Base-by-base conservation (phyloP, 2,888 invertebrate genomes). In the Dysmachus trigonus region DNA sequence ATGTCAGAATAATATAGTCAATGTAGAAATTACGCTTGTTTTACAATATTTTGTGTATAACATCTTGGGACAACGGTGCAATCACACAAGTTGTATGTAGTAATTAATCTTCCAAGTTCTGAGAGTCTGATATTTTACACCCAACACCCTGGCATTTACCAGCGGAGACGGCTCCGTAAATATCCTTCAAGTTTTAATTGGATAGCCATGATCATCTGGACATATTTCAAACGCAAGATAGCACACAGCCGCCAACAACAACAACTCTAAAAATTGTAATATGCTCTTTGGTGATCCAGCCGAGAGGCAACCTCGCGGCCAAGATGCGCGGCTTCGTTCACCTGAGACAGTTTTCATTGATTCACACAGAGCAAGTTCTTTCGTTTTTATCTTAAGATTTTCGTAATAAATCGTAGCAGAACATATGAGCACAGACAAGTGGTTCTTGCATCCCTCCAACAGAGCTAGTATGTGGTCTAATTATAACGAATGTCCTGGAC, bases 401-500 rank as follows among this genome's bases (percentile, higher is more conserved):
- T 79, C 83, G 83, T 86, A 85, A 86, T 87, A 86, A 87, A 86
- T 87, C 83, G 87, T 87, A 81, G 35, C 72, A 77, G 87, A 86
- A 77, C 77, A 82, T 83, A 83, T 83, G 86, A 38, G 72, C 47
- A 72, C 47, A 41, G 74, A 73, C 82, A 53, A 79, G 82, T 81
- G 27, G 86, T 86, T 84, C 86, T 83, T 74, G 82, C 51, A 74
- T 51, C 51, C 53, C 74, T 71, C 79, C 74, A 85, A 76, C 38
- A 73, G 53, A 82, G 71, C 86, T 71, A 87, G 81, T 85, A 85
- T 84, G 76, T 85, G 86, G 76, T 82, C 86, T 85, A 86, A 86
- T 87, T 87, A 87, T 87, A 86, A 86, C 81, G 86, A 86, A 86
- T 86, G 85, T 77, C 86, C 81, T 74, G 62, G 79, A 71, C 73